Base-by-base conservation (phyloP, 1,140 invertebrate species). In the Drosophila kanapiae region DNA sequence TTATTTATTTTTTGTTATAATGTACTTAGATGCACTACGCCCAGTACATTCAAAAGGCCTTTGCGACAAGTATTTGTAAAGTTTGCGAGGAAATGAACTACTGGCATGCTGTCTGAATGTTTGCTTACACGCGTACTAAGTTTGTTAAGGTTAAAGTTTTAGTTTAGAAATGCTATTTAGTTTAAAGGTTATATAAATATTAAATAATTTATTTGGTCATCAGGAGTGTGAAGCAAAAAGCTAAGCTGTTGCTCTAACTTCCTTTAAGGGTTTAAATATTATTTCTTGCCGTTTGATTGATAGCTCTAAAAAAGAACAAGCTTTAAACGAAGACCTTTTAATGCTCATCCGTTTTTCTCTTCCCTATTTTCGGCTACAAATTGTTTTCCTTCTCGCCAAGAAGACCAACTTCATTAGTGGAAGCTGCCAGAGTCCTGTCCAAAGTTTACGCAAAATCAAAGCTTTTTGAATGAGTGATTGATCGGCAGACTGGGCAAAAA, bases 401-500 rank as follows among this genome's bases (percentile, higher is more conserved):
- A 71, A 29, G 35, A 72, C 65, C 67, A 59, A 72, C 69, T 72
- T 72, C 45, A 72, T 61, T 74, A 74, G 56, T 72, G 45, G 18
- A 60, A 35, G 35, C 38, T 61, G 57, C 33, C 51, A 77, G 58
- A 43, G 35, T 71, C 37, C 33, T 42, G 77, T 57, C 57, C 67
- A 53, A 79, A 78, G 38, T 64, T 79, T 56, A 33, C 11, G 29
- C 48, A 79, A 79, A 80, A 80, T 80, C 77, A 80, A 79, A 80
- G 77, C 69, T 47, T 23, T 54, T 53, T 38, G 40, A 53, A 42
- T 75, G 77, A 80, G 77, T 80, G 77, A 80, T 80, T 80, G 77
- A 79, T 58, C 59, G 60, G 31, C 37, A 54, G 8, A 11, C 27
- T 61, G 56, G 10, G 6, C 29, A 35, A 45, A 11, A 57, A 29